A percentile compares a stretch with the other conserved stretches of the same genome.
These are phyloP conservation scores for Drosophila yakuba DNA, from an alignment of 1,140 invertebrate genomes.

Conservation along the genomic window DNA sequence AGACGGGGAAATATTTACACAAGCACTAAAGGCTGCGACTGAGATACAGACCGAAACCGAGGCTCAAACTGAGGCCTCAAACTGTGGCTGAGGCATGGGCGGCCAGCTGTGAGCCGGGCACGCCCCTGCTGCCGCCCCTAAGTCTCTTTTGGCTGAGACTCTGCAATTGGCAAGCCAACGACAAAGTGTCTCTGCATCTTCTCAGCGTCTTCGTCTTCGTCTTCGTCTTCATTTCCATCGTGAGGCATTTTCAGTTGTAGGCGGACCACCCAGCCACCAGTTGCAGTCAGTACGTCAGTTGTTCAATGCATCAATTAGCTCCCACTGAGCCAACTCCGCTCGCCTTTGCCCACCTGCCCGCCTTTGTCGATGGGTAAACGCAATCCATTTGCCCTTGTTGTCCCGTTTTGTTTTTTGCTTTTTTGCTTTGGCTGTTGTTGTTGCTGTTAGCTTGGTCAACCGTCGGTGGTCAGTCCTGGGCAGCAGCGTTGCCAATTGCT, in stretches of 20 bases:
- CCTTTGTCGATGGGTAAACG: background rate
- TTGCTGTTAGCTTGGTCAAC: slow-evolving; percentile 23
- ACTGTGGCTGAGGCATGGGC: slow-evolving; percentile 16
- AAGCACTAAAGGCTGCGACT: slow-evolving; percentile 42
- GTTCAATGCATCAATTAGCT: slow-evolving; percentile 67
- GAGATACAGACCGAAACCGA: too few relatives aligned
- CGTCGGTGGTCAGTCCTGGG: slow-evolving; percentile 30
- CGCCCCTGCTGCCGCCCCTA: slow-evolving; percentile 66
- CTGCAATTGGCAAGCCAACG: slow-evolving; percentile 70
- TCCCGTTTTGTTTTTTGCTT: background rate
- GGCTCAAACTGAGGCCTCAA: background rate
- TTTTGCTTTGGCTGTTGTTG: background rate
- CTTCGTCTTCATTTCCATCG: background rate
- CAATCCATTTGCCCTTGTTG: slow-evolving; percentile 24
- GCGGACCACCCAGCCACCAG: slow-evolving; percentile 68
- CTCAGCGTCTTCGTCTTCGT: background rate
- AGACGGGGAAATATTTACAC: slow-evolving; percentile 79
- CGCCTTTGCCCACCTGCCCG: background rate
- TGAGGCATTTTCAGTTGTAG: slow-evolving; percentile 20
- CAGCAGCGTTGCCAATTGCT: slow-evolving; percentile 21
- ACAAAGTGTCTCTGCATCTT: slow-evolving; percentile 59
- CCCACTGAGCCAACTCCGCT: slow-evolving; percentile 52
- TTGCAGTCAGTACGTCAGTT: slow-evolving; percentile 26
- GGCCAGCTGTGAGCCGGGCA: slow-evolving; percentile 67
- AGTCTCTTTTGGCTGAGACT: slow-evolving; percentile 13